Conservation (phyloP, 2,888 invertebrate species). For the Ecliptopera silaceata region DNA sequence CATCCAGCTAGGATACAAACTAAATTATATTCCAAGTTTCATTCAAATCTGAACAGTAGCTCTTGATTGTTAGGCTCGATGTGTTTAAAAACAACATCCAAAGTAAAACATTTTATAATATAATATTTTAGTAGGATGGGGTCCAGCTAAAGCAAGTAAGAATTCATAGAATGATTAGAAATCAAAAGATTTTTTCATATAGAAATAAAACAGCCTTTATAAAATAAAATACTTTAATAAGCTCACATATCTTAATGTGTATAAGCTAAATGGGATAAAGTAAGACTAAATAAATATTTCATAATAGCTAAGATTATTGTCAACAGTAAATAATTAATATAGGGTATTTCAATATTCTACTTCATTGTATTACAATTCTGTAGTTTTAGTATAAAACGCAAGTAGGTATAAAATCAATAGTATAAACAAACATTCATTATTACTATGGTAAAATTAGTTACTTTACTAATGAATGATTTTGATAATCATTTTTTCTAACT, state of each 20-base stretch:
- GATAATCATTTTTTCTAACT: slow-evolving; percentile 17
- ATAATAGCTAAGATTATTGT: slow-evolving; percentile 57
- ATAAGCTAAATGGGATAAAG: slow-evolving; percentile 62
- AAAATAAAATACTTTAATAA: slow-evolving; percentile 82
- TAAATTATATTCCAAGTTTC: no score
- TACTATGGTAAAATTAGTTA: slow-evolving; percentile 21
- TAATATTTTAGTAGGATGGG: no score
- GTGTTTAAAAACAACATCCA: no score
- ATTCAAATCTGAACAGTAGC: no score
- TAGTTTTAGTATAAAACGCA: slow-evolving; percentile 32
- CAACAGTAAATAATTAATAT: slow-evolving; percentile 47
- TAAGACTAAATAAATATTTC: slow-evolving; percentile 69
- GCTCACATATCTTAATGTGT: slow-evolving; percentile 70
- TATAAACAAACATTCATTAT: slow-evolving; percentile 16
- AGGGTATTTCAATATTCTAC: slow-evolving; percentile 22
- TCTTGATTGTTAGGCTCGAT: no score
- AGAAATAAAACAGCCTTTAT: slow-evolving; percentile 45
- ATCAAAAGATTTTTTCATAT: neutral
- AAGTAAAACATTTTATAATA: no score
- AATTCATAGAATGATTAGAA: no score
- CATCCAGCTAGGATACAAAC: no score
- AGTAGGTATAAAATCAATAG: slow-evolving; percentile 23
- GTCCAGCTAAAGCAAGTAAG: no score
- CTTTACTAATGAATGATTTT: slow-evolving; percentile 25
- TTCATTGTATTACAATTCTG: slow-evolving; percentile 29